Evolutionary conservation across 2,888 invertebrate species (phyloP), one percentile per base, ranked within the genome.

Genomic region (Drosophila merina): DNA sequence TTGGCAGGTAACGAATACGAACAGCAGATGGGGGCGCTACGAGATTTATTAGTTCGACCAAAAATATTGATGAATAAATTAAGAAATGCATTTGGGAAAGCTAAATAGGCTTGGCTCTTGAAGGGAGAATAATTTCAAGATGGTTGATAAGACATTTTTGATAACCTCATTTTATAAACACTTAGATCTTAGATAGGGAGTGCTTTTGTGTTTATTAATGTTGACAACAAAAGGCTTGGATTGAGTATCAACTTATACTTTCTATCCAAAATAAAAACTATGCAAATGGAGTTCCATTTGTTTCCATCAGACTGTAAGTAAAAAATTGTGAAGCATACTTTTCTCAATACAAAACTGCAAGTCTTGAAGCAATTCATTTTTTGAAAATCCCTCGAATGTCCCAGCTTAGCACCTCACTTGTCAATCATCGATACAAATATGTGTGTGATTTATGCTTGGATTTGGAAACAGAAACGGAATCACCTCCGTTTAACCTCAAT

Each of bases 11-110:
- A 64, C 67, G 74, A 68, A 74, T 59, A 30, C 12, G 26, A 7
- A 7, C 50, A 57, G 60, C 50, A 50, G 60, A 51, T 51, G 50
- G 49, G 57, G 71, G 71, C 9, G 56, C 57, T 30, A 14, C 3
- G 36, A 67, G 71, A 67, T 67, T 72, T 72, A 52, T 55, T 73
- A 30, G 54, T 52, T 50, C 44, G 47, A 59, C 50, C 40, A 47
- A 72, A 72, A 71, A 72, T 73, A 70, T 67, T 70, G 73, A 70
- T 70, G 69, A 72, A 70, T 70, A 70, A 50, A 70, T 69, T 67
- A 70, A 31, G 10, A 54, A 30, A 44, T 36, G 3, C 6, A 54
- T 25, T 4, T 20, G 10, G 10, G 31, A 31, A 30, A 8, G 8
- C 14, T 7, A 42, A 42, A 40, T 48, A 48, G 42, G 57, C 12